Evolutionary conservation across 2,888 invertebrate species (phyloP).

Genomic region (Diplazon laetatorius): DNA sequence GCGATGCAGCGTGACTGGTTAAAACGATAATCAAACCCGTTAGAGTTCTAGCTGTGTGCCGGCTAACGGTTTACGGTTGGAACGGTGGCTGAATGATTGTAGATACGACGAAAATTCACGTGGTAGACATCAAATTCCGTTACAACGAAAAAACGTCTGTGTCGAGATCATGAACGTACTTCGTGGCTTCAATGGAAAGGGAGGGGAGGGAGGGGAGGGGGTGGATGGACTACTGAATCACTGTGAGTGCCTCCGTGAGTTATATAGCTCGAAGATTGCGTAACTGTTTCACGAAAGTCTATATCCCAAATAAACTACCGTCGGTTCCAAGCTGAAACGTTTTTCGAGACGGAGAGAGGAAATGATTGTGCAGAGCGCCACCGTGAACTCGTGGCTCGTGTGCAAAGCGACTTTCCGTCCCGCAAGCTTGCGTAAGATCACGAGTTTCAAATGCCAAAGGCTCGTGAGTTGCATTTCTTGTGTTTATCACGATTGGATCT

Average conservation of each 20-base stretch:
- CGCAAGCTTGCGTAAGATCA: constrained; percentile 63
- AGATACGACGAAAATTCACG: too few species aligned
- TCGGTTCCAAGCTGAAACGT: neutral
- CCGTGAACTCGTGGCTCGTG: neutral
- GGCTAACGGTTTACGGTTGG: too few species aligned
- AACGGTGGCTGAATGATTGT: too few species aligned
- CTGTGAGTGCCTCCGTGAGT: too few species aligned
- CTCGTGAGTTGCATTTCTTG: constrained; percentile 55
- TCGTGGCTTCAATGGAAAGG: neutral
- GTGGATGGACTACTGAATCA: too few species aligned
- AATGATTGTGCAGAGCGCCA: constrained; percentile 7
- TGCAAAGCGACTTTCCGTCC: neutral
- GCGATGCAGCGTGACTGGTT: too few species aligned
- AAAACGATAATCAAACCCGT: too few species aligned
- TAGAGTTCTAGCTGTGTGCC: too few species aligned
- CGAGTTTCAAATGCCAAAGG: constrained; percentile 65
- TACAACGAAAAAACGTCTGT: neutral
- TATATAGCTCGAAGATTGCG: constrained; percentile 17
- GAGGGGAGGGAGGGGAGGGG: too few species aligned
- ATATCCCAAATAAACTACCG: too few species aligned
- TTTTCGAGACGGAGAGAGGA: constrained; percentile 1
- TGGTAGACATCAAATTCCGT: too few species aligned
- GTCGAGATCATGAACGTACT: neutral
- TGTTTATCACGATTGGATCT: too few species aligned
- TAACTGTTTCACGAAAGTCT: constrained; percentile 32